Evolutionary conservation across 2,113 vertebrate genomes (phyloP), one percentile per base, ranked within the genome.

Genomic region (Dipodomys ordii): DNA sequence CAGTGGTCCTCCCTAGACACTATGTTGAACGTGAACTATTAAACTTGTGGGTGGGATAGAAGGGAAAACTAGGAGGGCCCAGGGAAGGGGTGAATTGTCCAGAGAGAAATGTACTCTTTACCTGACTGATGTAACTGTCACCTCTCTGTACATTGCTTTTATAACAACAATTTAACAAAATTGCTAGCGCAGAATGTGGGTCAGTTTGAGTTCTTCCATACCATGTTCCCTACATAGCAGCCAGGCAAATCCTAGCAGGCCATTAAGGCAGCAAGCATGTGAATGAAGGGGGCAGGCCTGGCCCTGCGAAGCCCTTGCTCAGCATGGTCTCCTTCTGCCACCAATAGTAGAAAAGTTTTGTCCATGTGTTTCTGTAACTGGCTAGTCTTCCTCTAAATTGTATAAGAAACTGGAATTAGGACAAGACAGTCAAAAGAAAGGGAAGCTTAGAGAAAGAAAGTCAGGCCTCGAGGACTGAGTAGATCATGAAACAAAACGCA

Each of bases 391-490:
- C 49, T 53, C 49, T 88, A 78, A 88, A 53, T 4, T 65, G 32
- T 65, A 18, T 81, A 28, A 77, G 77, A 39, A 39, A 39, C 35
- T 39, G 35, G 35, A 35, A 96, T 86, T 94, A 86, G 62, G 96
- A 93, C 93, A 84, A 77, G 23, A 44, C 44, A 79, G 65, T 73
- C 53, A 94, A 95, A 97, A 65, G 64, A 96, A 95, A 96, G 91
- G 95, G n/a, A 92, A 92, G 78, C 57, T 96, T 94, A 90, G 77
- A 95, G 95, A 95, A 95, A 95, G 35, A 12, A 53, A 97, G 93
- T 72, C 20, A 77, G 91, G 87, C 80, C 94, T 97, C 77, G 44
- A 96, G 79, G 92, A 94, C 95, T 97, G 95, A 67, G 87, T 95
- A 62, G 93, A 94, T 86, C 77, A 95, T 95, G 89, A 96, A 95